Percentiles rank a stretch among this genome's conserved stretches.
Evolutionary conservation across 2,113 vertebrate species (phyloP).

Genomic region (Anseranas semipalmata): DNA sequence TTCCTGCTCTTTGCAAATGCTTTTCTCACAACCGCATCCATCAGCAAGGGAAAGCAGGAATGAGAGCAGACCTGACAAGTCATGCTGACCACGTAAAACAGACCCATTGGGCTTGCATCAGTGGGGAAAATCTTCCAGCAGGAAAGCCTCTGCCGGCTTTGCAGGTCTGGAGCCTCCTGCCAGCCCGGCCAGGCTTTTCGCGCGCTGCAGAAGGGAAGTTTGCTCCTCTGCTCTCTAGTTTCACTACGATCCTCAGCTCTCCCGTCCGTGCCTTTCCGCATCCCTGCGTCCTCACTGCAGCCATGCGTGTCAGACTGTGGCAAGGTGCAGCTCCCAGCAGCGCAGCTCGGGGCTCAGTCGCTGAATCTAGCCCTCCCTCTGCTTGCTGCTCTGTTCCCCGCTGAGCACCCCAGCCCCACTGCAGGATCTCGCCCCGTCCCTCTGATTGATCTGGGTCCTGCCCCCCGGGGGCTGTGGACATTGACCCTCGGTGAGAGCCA

Average conservation of each 20-base stretch:
- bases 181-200: neutral
- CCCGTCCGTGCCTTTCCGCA: neutral
- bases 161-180: neutral
- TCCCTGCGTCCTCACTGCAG: neutral
- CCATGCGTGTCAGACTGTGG: neutral
- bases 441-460: neutral
- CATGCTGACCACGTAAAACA: neutral
- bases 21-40: neutral
- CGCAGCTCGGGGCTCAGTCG: neutral
- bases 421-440: neutral
- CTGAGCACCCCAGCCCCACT: neutral
- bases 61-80: neutral
- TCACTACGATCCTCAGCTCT: neutral
- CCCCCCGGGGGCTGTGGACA: neutral
- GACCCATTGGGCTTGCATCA: neutral
- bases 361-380: neutral
- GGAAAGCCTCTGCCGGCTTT: constrained; percentile 7
- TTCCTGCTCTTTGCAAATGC: neutral
- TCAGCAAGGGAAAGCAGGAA: neutral
- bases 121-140: neutral
- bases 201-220: neutral
- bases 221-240: neutral
- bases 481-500: neutral
- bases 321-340: neutral
- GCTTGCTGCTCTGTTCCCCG: neutral